Evolutionary conservation across 2,797 vertebrate species (phyloP), one percentile per base, ranked within the genome.

Genomic region (Ammospiza maritima): DNA sequence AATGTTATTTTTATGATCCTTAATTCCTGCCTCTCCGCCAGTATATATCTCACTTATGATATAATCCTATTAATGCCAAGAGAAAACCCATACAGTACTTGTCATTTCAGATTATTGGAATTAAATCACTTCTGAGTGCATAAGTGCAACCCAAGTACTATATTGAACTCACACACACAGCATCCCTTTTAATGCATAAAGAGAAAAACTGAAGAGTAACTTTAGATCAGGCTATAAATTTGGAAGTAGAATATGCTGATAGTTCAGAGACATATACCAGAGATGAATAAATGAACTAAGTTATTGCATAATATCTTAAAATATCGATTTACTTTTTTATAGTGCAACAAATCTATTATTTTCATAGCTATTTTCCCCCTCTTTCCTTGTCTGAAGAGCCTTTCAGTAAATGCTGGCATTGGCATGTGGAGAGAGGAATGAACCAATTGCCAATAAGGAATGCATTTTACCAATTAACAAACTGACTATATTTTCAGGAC

Each of bases 1-100:
- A 95, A 74, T 86, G 30, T 82, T 90, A 94, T 77, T 94, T 92
- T 89, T 78, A 48, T 73, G 47, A 85, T 77, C 70, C 78, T 77
- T 94, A 93, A 93, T 95, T 93, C 81, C 53, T 62, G 38, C 22
- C 27, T 92, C 48, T 84, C 86, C 82, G 77, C 76, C 69, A 86
- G 76, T 70, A 29, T 71, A 29, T 77, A 69, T 65, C 86, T 92
- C 57, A 48, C 30, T 92, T 94, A 45, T 89, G 62, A 89, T 91
- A 90, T 94, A 94, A 95, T 93, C 91, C 73, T 91, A 73, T 92
- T 97, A 94, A 74, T 62, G 42, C 36, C 78, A 87, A 85, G 44
- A 80, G 78, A 94, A 92, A 93, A 62, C 34, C 40, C 78, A 92
- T 76, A 77, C 34, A 83, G 67, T 34, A 85, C 50, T 67, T 93